Conservation (phyloP, 1,140 invertebrate genomes). For the Heliconius congener region DNA sequence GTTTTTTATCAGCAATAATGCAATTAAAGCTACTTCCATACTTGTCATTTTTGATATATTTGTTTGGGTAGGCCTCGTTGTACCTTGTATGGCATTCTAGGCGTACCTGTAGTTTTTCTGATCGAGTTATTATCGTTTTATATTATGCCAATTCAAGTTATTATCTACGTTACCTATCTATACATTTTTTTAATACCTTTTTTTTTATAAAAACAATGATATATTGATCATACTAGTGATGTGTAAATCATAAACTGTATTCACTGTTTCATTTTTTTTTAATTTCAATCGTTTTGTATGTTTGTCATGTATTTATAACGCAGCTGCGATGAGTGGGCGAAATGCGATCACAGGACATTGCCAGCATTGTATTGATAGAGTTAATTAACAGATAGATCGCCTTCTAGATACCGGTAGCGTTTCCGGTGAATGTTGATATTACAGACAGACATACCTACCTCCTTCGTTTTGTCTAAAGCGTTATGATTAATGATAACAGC, state of each 20-base stretch:
- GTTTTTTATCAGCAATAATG: neutral
- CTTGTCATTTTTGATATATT: neutral
- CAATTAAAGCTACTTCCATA: constrained; percentile 2
- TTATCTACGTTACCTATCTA: neutral
- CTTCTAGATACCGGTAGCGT: constrained; percentile 71
- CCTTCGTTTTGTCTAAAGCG: constrained; percentile 54
- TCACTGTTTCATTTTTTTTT: neutral
- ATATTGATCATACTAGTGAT: neutral
- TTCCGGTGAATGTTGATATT: constrained; percentile 76
- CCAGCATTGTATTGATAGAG: constrained; percentile 71
- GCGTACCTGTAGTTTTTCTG: neutral
- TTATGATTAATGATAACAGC: constrained; percentile 67
- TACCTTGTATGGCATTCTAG: neutral
- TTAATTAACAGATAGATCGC: constrained; percentile 77
- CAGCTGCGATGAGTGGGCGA: constrained; percentile 77
- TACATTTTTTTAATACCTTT: neutral
- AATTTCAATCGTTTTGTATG: constrained; percentile 2
- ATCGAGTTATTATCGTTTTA: neutral
- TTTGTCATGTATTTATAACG: constrained; percentile 60
- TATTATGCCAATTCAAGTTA: neutral
- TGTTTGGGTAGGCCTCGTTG: neutral
- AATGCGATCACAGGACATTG: constrained; percentile 67
- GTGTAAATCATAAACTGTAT: neutral
- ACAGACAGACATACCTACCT: constrained; percentile 43
- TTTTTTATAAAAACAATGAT: neutral